phyloP scores from a whole-genome alignment of 2,888 invertebrate genomes.

The Harmothoe impar region DNA sequence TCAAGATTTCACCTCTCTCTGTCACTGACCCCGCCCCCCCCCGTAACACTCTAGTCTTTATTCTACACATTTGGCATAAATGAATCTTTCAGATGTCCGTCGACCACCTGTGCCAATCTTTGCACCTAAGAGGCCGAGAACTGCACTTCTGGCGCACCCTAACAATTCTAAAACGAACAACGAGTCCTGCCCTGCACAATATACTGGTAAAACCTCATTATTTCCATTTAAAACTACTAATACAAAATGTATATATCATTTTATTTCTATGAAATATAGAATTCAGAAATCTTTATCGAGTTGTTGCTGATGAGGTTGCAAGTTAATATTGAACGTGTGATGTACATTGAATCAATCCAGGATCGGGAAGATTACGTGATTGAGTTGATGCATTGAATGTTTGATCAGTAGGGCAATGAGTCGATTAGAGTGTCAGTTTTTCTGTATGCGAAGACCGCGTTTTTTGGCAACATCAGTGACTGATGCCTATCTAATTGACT shows the following conservation, averaged over 20 bases:
- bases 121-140: slow-evolving; percentile 56
- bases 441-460: too few relatives aligned
- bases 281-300: neutral
- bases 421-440: too few relatives aligned
- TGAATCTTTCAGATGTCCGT: slow-evolving; percentile 32
- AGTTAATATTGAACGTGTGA: neutral
- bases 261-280: neutral
- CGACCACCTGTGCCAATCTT: slow-evolving; percentile 61
- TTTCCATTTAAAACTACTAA: neutral
- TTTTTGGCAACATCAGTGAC: too few relatives aligned
- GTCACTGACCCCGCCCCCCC: too few relatives aligned
- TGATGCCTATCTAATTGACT: too few relatives aligned
- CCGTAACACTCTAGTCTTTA: too few relatives aligned
- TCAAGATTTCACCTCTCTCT: too few relatives aligned
- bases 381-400: too few relatives aligned
- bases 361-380: neutral
- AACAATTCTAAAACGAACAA: slow-evolving; percentile 6
- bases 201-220: neutral
- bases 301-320: neutral
- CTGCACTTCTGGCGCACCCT: slow-evolving; percentile 62
- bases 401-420: too few relatives aligned
- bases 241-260: neutral
- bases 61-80: too few relatives aligned
- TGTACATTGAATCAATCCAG: neutral
- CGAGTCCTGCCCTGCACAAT: neutral